Conservation (phyloP, 1,140 invertebrate genomes). For the Idris sp. region DNA sequence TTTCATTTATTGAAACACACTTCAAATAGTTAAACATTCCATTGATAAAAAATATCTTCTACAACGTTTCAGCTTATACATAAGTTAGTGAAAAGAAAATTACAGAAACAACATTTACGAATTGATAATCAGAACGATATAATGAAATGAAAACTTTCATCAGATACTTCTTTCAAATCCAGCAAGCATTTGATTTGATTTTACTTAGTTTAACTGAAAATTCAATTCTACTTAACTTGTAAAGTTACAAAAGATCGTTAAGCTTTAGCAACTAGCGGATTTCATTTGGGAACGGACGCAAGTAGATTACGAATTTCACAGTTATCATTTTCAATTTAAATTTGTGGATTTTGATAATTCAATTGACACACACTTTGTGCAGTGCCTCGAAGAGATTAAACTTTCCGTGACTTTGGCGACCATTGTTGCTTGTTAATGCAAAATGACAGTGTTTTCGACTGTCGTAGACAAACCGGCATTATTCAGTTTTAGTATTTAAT, state of each 20-base stretch:
- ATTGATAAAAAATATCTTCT: too few relatives aligned
- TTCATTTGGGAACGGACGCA: neutral
- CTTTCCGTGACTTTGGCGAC: slow-evolving; percentile 22
- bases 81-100: too few relatives aligned
- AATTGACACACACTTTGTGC: slow-evolving; percentile 15
- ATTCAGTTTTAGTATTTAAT: slow-evolving; percentile 16
- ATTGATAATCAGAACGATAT: too few relatives aligned
- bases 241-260: neutral
- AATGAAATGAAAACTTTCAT: too few relatives aligned
- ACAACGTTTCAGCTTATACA: too few relatives aligned
- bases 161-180: slow-evolving; percentile 4
- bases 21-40: too few relatives aligned
- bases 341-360: slow-evolving; percentile 18
- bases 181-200: slow-evolving; percentile 6
- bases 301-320: slow-evolving; percentile 3
- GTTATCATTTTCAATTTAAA: slow-evolving; percentile 10
- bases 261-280: neutral
- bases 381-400: slow-evolving; percentile 22
- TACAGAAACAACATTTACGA: too few relatives aligned
- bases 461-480: neutral
- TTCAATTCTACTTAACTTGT: neutral
- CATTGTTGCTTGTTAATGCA: slow-evolving; percentile 23
- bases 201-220: slow-evolving; percentile 2
- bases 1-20: too few relatives aligned
- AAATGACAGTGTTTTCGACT: slow-evolving; percentile 1